Base-by-base conservation (phyloP, 2,888 invertebrate genomes). In the Chydorus sphaericus region DNA sequence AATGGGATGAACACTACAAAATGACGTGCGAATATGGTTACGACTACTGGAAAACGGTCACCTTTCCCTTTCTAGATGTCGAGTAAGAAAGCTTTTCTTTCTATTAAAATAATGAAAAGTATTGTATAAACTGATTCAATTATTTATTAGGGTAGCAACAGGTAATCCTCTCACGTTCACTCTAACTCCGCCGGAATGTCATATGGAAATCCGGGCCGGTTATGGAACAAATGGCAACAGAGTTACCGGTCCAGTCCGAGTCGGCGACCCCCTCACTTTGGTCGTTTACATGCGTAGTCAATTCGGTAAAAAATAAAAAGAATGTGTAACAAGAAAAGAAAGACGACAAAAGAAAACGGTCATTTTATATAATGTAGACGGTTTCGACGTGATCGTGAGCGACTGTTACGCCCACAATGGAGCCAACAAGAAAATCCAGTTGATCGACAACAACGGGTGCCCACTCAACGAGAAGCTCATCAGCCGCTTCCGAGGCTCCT, bases 11-110 rank as follows among this genome's bases (percentile, higher is more conserved):
- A 65, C 92, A 92, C 68, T 92, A 91, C 70, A 91, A 92, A 73
- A 91, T 92, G 53, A 92, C 91, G 44, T 92, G 92, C 73, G 92
- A 92, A 71, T 92, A 92, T 66, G 92, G 92, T 57, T 92, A 92
- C 67, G 92, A 92, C 71, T 92, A 91, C 73, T 91, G 92, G 90
- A 92, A 92, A 71, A 92, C 92, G 0, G 91, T 92, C 37, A 91
- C 92, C 0, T 92, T 92, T 71, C 92, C 92, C 1, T 90, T 92
- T 69, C 73, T 92, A 57, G 91, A 92, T 68, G 91, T 92, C 56
- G 91, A 92, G 92, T 92, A 71, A 83, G 89, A n/a, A n/a, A n/a
- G n/a, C n/a, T n/a, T n/a, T n/a, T 81, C 33, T n/a, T 31, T 30
- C 30, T 29, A 30, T 50, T 10, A 30, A 29, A 29, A 14, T 30